Percentiles rank a stretch among this genome's conserved stretches.
Conservation (phyloP, 1,140 invertebrate species). For the Temnothorax curvispinosus region DNA sequence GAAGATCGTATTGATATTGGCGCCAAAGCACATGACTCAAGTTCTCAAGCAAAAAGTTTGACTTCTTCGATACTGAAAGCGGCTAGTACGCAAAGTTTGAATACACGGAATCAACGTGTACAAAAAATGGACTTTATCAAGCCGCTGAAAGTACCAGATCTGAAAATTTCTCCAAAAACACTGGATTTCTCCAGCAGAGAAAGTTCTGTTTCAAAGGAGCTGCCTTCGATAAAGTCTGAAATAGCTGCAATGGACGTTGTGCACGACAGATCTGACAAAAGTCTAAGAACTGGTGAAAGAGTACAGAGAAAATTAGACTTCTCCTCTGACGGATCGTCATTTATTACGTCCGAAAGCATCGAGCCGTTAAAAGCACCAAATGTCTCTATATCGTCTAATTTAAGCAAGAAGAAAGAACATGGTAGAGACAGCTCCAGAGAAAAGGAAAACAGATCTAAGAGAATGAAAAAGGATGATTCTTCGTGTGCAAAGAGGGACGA, state of each 20-base stretch:
- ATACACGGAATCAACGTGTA: constrained; percentile 47
- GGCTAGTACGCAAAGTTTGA: constrained; percentile 64
- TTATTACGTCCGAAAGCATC: constrained; percentile 79
- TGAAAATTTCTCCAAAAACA: constrained; percentile 84
- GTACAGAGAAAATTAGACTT: constrained; percentile 83
- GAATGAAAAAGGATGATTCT: constrained; percentile 81
- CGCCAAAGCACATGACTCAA: constrained; percentile 73
- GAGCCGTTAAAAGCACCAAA: constrained; percentile 82
- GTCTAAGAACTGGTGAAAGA: constrained; percentile 77
- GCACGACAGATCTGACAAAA: constrained; percentile 75
- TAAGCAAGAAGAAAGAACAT: constrained; percentile 82
- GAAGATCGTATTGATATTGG: constrained; percentile 68
- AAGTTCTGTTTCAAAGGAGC: constrained; percentile 77
- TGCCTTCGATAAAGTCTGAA: constrained; percentile 74
- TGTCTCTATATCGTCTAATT: constrained; percentile 78
- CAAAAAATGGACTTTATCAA: constrained; percentile 82
- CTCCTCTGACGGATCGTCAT: constrained; percentile 78
- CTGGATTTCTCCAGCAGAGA: constrained; percentile 81
- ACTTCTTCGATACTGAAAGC: constrained; percentile 51
- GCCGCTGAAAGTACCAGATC: constrained; percentile 82
- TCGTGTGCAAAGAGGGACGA: constrained; percentile 75
- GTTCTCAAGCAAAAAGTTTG: constrained; percentile 63
- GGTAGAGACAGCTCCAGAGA: constrained; percentile 82
- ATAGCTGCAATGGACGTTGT: constrained; percentile 65
- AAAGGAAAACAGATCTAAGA: constrained; percentile 83